Conservation (phyloP, 2,888 invertebrate species). For the Dasysyrphus albostriatus region DNA sequence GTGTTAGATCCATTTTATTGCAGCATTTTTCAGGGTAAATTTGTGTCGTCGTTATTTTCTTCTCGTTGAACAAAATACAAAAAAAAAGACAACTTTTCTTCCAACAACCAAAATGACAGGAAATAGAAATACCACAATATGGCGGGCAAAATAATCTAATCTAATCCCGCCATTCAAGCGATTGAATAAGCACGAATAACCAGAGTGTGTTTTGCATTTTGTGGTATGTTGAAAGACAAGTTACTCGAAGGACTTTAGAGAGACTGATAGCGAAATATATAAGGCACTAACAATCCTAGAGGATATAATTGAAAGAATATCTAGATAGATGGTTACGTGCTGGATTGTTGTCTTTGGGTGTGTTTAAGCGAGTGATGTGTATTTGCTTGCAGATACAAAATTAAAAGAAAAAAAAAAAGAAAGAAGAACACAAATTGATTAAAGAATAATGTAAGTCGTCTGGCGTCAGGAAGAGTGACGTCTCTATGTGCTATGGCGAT, state of each 20-base stretch:
- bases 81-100: conserved; percentile 8
- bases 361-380: conserved; percentile 28
- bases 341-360: conserved; percentile 53
- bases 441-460: conserved; percentile 66
- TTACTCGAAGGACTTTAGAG: conserved; percentile 10
- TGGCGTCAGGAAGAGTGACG: conserved; percentile 72
- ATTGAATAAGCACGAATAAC: conserved; percentile 22
- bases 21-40: background rate
- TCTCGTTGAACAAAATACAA: conserved; percentile 40
- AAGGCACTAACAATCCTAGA: conserved; percentile 8
- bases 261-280: background rate
- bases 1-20: conserved; percentile 32
- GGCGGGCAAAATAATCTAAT: conserved; percentile 8
- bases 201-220: conserved; percentile 47
- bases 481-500: conserved; percentile 21
- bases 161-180: conserved; percentile 42
- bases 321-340: conserved; percentile 45
- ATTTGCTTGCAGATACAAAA: conserved; percentile 30
- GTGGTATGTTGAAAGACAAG: conserved; percentile 20
- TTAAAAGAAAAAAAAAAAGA: conserved; percentile 28
- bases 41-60: conserved; percentile 21
- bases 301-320: conserved; percentile 64
- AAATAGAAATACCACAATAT: conserved; percentile 60
- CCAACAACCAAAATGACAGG: conserved; percentile 28
- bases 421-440: conserved; percentile 41